Conservation (phyloP, 2,888 invertebrate species). For the Acrocyrtus sp. region DNA sequence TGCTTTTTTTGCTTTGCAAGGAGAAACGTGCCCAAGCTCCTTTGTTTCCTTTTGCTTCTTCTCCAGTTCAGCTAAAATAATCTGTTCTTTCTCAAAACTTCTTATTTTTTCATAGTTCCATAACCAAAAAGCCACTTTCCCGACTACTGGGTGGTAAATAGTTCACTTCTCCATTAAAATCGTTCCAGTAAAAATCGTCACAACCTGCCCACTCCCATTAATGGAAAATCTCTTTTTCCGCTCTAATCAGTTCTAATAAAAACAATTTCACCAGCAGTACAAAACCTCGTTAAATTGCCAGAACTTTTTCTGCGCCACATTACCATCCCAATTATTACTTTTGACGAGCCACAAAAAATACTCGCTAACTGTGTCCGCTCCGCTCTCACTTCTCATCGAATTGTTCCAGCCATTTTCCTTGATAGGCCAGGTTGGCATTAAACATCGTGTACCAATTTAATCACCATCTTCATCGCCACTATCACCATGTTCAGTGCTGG, state of each 20-base stretch:
- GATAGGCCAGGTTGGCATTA: conserved; percentile 32
- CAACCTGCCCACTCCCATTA: background rate
- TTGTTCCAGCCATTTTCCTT: conserved; percentile 43
- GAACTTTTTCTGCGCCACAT: background rate
- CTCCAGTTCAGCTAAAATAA: no score
- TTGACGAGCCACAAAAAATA: background rate
- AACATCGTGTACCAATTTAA: conserved; percentile 28
- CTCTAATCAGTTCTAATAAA: background rate
- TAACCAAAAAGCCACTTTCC: background rate
- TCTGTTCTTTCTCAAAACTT: background rate
- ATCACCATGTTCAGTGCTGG: conserved; percentile 3
- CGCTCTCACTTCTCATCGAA: background rate
- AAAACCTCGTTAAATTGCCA: background rate
- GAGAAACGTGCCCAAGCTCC: background rate
- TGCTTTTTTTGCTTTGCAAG: conserved; percentile 24
- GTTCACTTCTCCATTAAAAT: background rate
- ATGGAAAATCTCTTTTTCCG: background rate
- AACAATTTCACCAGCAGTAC: background rate
- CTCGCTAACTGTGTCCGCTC: no score
- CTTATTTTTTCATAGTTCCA: no score
- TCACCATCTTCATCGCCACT: conserved; percentile 29
- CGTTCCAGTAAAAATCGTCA: no score
- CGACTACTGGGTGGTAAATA: background rate
- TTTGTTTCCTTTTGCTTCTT: no score
- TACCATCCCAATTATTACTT: background rate